Evolutionary conservation across 2,113 vertebrate genomes (phyloP).

Genomic region (Apteryx owenii): DNA sequence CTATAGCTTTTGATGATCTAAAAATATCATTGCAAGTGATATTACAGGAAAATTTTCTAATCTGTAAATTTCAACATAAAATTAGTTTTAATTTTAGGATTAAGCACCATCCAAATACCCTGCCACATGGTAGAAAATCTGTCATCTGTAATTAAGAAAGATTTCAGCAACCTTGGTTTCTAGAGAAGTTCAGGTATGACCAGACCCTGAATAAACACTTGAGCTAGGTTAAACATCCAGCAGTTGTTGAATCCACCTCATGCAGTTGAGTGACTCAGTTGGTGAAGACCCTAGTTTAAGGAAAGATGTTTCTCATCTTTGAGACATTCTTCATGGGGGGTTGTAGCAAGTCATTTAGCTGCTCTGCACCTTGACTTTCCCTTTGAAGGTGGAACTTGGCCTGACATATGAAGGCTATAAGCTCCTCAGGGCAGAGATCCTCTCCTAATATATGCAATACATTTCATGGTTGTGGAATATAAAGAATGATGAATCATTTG

Average conservation of each 20-base stretch:
- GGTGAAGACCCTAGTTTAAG: neutral
- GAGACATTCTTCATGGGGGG: neutral
- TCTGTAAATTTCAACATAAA: neutral
- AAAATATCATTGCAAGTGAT: neutral
- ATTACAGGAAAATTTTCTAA: neutral
- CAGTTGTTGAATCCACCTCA: too few relatives aligned
- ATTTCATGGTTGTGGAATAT: neutral
- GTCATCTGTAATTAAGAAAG: neutral
- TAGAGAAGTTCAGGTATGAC: neutral
- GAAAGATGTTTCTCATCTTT: neutral
- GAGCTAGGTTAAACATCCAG: too few relatives aligned
- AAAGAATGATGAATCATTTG: too few relatives aligned
- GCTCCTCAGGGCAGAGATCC: neutral
- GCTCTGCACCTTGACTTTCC: neutral
- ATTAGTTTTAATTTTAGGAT: neutral
- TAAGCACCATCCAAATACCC: neutral
- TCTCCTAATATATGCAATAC: neutral
- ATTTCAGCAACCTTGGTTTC: neutral
- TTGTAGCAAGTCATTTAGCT: neutral
- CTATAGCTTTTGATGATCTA: neutral
- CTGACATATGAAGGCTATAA: neutral
- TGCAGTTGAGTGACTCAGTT: too few relatives aligned
- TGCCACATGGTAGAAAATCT: neutral
- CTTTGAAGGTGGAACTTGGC: neutral
- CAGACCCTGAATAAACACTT: neutral